Conservation (phyloP, 1,140 invertebrate species). For the Zaprionus ghesquierei region DNA sequence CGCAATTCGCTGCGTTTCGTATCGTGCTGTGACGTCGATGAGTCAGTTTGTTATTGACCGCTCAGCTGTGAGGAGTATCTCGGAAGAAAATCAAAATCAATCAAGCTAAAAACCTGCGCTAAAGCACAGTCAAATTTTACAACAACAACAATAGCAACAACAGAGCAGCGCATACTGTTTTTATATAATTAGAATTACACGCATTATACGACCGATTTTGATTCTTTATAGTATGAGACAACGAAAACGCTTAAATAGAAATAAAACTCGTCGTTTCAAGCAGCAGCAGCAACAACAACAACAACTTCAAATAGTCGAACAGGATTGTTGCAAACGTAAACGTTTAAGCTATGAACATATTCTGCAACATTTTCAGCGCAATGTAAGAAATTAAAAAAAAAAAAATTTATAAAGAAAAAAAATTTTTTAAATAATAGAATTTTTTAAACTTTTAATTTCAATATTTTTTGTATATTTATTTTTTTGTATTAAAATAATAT, state of each 20-base stretch:
- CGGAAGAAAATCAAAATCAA: not conserved
- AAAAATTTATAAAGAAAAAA: not conserved
- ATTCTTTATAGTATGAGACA: slow-evolving; percentile 62
- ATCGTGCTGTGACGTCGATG: not conserved
- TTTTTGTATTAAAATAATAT: not conserved
- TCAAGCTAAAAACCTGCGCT: not conserved
- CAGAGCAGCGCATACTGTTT: slow-evolving; percentile 3
- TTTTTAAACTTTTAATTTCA: not conserved
- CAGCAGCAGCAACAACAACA: not conserved
- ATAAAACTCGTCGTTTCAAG: slow-evolving; percentile 48
- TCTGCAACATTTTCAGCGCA: slow-evolving; percentile 63
- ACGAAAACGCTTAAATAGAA: slow-evolving; percentile 48
- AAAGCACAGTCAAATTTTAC: not conserved
- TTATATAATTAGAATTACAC: slow-evolving; percentile 66
- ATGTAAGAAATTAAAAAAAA: slow-evolving; percentile 44
- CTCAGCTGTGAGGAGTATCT: slow-evolving; percentile 52
- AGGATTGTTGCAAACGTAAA: slow-evolving; percentile 61
- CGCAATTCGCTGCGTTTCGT: not conserved
- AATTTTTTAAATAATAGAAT: not conserved
- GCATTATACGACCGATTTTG: slow-evolving; percentile 1
- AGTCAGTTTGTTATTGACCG: slow-evolving; percentile 57
- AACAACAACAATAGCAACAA: not conserved
- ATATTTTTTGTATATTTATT: not conserved
- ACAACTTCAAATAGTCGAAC: slow-evolving; percentile 28
- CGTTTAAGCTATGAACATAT: slow-evolving; percentile 70